Percentiles rank a stretch among this genome's conserved stretches.
These are phyloP conservation scores for Denticeps clupeoides DNA, from an alignment of 2,797 vertebrate species.

Conservation along the genomic window DNA sequence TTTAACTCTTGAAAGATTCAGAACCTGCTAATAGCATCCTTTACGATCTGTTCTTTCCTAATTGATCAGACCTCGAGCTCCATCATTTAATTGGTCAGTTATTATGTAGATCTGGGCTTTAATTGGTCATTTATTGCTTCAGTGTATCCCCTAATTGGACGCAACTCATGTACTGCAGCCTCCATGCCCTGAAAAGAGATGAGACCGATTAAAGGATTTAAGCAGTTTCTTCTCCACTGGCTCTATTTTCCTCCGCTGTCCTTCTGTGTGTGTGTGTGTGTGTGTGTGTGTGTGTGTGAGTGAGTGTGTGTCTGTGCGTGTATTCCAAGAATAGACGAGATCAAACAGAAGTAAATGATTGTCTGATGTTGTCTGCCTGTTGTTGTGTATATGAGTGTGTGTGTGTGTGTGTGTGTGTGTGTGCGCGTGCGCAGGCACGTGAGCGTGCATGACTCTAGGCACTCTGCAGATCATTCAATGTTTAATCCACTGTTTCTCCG, in stretches of 20 bases:
- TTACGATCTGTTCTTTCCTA: background rate
- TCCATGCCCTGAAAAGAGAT: background rate
- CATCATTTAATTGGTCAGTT: background rate
- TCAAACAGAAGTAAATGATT: no score
- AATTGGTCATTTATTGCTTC: conserved; percentile 5
- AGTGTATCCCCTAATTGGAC: conserved; percentile 5
- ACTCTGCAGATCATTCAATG: conserved; percentile 32
- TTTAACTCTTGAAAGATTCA: background rate
- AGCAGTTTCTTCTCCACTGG: background rate
- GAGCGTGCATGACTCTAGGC: background rate
- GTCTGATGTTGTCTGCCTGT: background rate
- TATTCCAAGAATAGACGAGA: no score
- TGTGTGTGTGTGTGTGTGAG: background rate
- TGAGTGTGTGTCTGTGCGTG: background rate
- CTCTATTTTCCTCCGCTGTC: conserved; percentile 1
- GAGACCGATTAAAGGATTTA: background rate
- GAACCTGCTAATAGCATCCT: no score
- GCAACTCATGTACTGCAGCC: background rate
- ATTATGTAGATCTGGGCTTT: conserved; percentile 3
- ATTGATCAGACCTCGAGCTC: conserved; percentile 1
- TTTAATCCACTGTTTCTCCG: conserved; percentile 49
- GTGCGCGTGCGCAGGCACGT: no score
- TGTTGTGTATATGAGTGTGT: background rate
- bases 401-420: no score
- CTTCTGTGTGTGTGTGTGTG: conserved; percentile 1